These are phyloP conservation scores for Capreolus pygargus DNA, from an alignment of 2,113 vertebrate species.

Conservation along the genomic window DNA sequence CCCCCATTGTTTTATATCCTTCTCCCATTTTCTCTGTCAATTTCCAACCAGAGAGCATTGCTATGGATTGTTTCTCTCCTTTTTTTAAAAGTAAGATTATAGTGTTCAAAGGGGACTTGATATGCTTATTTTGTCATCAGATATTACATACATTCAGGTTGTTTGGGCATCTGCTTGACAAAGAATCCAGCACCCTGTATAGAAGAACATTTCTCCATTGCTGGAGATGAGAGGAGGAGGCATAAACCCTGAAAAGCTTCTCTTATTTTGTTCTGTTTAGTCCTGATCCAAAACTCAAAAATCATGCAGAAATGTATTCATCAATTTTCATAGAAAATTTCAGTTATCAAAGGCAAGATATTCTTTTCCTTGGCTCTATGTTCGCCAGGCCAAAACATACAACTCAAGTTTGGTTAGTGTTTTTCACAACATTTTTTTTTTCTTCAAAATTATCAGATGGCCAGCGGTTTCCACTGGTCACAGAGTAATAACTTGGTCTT, in stretches of 20 bases:
- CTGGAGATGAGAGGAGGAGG: fast-evolving
- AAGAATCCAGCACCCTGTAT: background rate
- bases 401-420: background rate
- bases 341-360: background rate
- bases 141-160: background rate
- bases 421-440: background rate
- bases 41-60: background rate
- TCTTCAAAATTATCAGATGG: background rate
- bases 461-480: background rate
- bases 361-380: background rate
- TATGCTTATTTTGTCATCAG: background rate
- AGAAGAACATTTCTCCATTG: background rate
- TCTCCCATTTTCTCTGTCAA: background rate
- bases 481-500: background rate
- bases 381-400: background rate
- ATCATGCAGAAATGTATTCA: background rate
- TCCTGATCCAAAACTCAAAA: background rate
- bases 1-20: background rate
- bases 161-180: background rate
- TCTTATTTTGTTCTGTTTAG: background rate
- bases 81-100: background rate
- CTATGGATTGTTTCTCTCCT: background rate
- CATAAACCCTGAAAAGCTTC: background rate
- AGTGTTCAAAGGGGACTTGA: background rate
- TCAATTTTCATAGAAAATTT: background rate